Percentiles rank a stretch among this genome's conserved stretches.
Conservation (phyloP, 2,797 vertebrate genomes). For the Notamacropus eugenii region DNA sequence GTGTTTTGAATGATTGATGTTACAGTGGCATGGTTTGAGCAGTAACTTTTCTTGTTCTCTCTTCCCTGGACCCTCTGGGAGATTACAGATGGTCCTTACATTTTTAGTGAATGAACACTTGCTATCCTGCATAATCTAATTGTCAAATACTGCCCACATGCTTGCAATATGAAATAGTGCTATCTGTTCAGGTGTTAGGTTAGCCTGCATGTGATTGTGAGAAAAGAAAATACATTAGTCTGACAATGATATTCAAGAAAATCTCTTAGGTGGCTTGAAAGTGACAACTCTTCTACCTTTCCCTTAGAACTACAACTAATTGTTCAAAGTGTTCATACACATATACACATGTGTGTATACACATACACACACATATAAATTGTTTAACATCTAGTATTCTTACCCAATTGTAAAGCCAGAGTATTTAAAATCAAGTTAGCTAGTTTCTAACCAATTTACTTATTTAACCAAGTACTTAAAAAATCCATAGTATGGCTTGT, state of each 20-base stretch:
- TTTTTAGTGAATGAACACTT: conserved; percentile 59
- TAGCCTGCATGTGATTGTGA: conserved; percentile 45
- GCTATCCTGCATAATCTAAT: conserved; percentile 47
- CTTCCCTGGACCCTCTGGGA: conserved; percentile 59
- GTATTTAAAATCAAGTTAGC: conserved; percentile 77
- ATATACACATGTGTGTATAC: neutral
- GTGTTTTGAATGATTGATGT: conserved; percentile 51
- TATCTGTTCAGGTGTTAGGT: conserved; percentile 59
- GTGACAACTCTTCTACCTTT: conserved; percentile 48
- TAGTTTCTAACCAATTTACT: conserved; percentile 79
- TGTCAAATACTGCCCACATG: conserved; percentile 45
- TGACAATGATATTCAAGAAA: conserved; percentile 48
- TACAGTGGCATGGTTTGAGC: conserved; percentile 55
- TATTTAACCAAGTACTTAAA: conserved; percentile 78
- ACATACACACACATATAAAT: conserved; percentile 41
- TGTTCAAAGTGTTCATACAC: neutral
- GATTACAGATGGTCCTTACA: conserved; percentile 63
- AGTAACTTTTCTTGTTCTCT: conserved; percentile 63
- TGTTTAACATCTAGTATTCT: conserved; percentile 71
- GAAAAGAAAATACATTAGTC: conserved; percentile 53
- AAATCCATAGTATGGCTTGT: conserved; percentile 76
- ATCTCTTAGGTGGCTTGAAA: conserved; percentile 61
- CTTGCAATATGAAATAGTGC: conserved; percentile 48
- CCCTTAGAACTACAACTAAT: conserved; percentile 71
- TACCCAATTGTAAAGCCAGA: conserved; percentile 65